These are phyloP conservation scores for Siniperca obscura DNA, from an alignment of 2,797 vertebrate species.

Conservation along the genomic window DNA sequence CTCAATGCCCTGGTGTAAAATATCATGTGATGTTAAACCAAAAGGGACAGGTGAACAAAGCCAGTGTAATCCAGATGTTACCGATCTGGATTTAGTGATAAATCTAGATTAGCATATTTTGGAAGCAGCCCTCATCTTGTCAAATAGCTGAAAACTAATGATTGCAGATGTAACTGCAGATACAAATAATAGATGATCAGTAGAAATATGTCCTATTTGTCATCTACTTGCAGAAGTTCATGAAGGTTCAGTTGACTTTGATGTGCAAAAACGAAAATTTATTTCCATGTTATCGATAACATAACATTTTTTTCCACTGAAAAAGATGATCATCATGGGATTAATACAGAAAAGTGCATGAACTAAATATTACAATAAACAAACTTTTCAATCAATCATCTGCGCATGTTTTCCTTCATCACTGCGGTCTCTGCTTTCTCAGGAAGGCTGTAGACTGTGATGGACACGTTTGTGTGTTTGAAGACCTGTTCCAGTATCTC, in stretches of 20 bases:
- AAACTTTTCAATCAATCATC: slow-evolving; percentile 40
- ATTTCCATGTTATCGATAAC: slow-evolving; percentile 39
- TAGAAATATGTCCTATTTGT: background rate
- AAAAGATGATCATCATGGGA: background rate
- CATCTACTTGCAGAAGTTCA: slow-evolving; percentile 3
- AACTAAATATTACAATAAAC: slow-evolving; percentile 3
- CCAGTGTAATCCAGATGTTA: background rate
- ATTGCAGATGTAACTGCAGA: background rate
- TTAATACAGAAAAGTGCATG: slow-evolving; percentile 21
- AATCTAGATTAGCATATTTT: background rate
- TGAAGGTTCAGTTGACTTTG: background rate
- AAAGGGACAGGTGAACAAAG: slow-evolving; percentile 21
- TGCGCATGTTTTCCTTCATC: slow-evolving; percentile 57
- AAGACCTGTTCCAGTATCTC: slow-evolving; percentile 90
- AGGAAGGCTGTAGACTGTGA: slow-evolving; percentile 91
- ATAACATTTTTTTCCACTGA: background rate
- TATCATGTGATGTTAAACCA: slow-evolving; percentile 8
- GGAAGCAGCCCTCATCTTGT: background rate
- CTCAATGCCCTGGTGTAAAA: slow-evolving; percentile 13
- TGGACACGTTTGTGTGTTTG: slow-evolving; percentile 85
- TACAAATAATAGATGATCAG: background rate
- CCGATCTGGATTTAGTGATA: background rate
- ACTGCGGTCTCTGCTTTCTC: slow-evolving; percentile 58
- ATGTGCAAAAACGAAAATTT: slow-evolving; percentile 40
- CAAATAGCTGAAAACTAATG: background rate